Percentiles rank a stretch among this genome's conserved stretches.
phyloP scores from a whole-genome alignment of 2,113 vertebrate species.

The Oplegnathus fasciatus region DNA sequence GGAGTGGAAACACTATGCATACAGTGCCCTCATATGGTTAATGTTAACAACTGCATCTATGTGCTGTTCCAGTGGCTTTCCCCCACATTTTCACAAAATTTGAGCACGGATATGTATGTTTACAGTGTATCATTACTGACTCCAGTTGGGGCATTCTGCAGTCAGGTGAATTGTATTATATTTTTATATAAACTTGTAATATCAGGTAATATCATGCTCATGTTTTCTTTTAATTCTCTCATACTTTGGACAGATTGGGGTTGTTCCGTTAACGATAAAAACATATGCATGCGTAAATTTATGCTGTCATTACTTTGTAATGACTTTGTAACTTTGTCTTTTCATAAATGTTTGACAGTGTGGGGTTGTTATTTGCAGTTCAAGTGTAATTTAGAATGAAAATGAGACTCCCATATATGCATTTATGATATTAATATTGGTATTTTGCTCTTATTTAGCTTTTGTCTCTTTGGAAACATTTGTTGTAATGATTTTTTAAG shows the following conservation, averaged over 20 bases:
- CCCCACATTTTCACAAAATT: neutral
- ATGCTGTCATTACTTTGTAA: neutral
- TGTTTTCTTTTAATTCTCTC: neutral
- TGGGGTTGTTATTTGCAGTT: neutral
- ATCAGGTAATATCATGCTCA: neutral
- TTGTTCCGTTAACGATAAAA: neutral
- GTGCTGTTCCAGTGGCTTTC: neutral
- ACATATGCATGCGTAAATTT: neutral
- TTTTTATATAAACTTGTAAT: neutral
- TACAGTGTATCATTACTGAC: neutral
- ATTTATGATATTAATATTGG: neutral
- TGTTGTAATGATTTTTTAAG: neutral
- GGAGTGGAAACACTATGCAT: constrained; percentile 44
- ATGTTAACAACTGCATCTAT: constrained; percentile 56
- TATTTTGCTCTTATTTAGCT: neutral
- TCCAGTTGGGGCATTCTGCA: neutral
- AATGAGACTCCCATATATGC: neutral
- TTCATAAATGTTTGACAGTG: neutral
- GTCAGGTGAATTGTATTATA: neutral
- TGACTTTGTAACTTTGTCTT: neutral
- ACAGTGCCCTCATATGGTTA: constrained; percentile 80
- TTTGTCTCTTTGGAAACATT: neutral
- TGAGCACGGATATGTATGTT: neutral
- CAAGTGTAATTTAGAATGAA: neutral
- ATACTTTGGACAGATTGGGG: neutral